Conservation (phyloP, 2,888 invertebrate species). For the Entomobrya proxima region DNA sequence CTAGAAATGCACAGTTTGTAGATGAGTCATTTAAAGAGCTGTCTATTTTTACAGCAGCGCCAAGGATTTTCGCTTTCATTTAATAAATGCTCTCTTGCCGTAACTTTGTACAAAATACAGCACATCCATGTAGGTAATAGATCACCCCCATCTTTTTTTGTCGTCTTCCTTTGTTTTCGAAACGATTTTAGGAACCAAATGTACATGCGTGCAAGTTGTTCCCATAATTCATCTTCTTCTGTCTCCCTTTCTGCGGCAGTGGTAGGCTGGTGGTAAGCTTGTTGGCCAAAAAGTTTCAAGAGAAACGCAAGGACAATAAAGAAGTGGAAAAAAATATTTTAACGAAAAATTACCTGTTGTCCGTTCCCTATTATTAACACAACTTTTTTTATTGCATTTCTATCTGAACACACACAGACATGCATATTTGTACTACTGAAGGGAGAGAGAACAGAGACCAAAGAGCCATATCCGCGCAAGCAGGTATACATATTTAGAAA, state of each 20-base stretch:
- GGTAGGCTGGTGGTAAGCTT: no score
- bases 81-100: background rate
- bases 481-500: background rate
- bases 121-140: background rate
- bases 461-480: background rate
- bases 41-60: background rate
- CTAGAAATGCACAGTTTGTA: background rate
- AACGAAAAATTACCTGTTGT: slow-evolving; percentile 14
- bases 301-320: background rate
- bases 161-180: slow-evolving; percentile 1
- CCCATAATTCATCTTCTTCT: background rate
- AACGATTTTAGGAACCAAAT: background rate
- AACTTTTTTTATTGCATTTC: slow-evolving; percentile 22
- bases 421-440: no score
- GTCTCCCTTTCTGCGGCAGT: no score
- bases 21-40: background rate
- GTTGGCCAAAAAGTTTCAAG: background rate
- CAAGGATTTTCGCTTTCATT: background rate
- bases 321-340: background rate
- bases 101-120: background rate
- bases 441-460: no score
- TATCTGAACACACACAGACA: background rate
- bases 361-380: slow-evolving; percentile 12
- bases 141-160: slow-evolving; percentile 11
- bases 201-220: background rate